phyloP scores from a whole-genome alignment of 2,113 vertebrate genomes.

The Caloenas nicobarica region DNA sequence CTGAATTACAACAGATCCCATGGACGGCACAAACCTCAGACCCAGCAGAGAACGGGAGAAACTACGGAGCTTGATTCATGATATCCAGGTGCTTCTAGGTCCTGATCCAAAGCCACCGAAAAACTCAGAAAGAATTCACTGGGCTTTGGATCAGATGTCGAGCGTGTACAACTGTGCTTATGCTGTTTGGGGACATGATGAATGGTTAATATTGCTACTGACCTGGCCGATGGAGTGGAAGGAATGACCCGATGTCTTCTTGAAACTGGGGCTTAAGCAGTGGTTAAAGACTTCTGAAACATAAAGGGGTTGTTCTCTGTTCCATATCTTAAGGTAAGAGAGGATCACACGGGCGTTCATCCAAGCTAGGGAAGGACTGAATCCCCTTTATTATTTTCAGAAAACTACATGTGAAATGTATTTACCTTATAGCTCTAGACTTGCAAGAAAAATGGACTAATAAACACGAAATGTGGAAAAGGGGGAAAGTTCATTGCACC shows the following conservation, averaged over 20 bases:
- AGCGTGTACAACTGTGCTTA: background rate
- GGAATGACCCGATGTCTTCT: background rate
- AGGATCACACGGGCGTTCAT: background rate
- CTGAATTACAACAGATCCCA: conserved; percentile 9
- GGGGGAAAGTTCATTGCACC: background rate
- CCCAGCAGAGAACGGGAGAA: background rate
- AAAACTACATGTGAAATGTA: background rate
- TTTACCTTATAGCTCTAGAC: background rate
- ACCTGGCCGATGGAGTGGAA: background rate
- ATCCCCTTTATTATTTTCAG: background rate
- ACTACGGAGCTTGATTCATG: background rate
- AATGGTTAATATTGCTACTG: background rate
- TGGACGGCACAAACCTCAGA: conserved; percentile 7
- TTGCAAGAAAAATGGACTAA: background rate
- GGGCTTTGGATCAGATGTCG: background rate
- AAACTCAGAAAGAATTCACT: background rate
- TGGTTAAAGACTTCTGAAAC: background rate
- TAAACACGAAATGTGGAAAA: background rate
- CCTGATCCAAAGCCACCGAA: background rate
- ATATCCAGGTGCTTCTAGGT: background rate
- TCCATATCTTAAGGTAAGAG: background rate
- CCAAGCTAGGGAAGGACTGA: background rate
- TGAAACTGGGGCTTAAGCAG: background rate
- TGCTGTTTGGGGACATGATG: background rate
- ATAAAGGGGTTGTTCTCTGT: background rate